Percentiles rank a stretch among this genome's conserved stretches.
Evolutionary conservation across 2,113 vertebrate species (phyloP).

Genomic region (Microtus oregoni): DNA sequence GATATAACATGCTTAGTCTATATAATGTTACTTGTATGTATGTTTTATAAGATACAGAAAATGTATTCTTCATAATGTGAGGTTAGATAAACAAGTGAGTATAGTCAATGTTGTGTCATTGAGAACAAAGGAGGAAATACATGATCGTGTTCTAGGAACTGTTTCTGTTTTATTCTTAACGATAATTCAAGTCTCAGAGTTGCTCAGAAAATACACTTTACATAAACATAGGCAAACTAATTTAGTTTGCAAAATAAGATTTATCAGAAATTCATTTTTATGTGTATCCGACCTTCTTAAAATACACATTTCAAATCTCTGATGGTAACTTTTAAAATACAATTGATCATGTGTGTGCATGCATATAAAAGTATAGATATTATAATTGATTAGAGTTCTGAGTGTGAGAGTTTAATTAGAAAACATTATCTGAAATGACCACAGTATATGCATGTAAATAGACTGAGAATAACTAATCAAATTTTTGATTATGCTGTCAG

Average conservation of each 20-base stretch:
- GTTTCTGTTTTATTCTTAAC: constrained; percentile 37
- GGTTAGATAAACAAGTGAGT: neutral
- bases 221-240: neutral
- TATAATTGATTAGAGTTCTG: neutral
- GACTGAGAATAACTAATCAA: neutral
- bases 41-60: constrained; percentile 1
- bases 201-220: neutral
- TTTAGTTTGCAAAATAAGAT: constrained; percentile 30
- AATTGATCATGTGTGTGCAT: neutral
- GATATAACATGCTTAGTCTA: neutral
- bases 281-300: neutral
- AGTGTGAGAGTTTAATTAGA: neutral
- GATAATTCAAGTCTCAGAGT: neutral
- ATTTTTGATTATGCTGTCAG: neutral
- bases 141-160: neutral
- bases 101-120: neutral
- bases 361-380: neutral
- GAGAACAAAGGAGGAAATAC: neutral
- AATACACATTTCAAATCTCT: neutral
- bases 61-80: neutral
- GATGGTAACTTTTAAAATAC: neutral
- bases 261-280: neutral
- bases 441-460: neutral
- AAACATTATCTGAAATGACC: neutral
- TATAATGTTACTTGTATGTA: neutral